Evolutionary conservation across 1,140 invertebrate genomes (phyloP).

Genomic region (Maniola jurtina): DNA sequence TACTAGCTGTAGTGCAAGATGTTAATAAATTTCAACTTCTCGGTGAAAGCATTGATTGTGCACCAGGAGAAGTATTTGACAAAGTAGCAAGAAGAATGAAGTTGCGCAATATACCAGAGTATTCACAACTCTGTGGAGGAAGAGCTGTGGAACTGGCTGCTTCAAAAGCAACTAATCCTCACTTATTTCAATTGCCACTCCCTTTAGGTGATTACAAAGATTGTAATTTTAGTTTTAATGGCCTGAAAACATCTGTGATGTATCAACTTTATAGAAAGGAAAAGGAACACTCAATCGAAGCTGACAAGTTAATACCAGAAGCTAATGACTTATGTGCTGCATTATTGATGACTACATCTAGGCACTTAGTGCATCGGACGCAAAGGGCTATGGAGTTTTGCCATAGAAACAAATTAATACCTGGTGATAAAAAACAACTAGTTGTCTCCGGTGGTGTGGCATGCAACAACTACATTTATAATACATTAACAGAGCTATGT

Average conservation of each 20-base stretch:
- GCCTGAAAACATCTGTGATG: constrained; percentile 60
- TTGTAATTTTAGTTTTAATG: constrained; percentile 74
- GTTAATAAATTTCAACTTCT: constrained; percentile 90
- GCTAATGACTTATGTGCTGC: constrained; percentile 92
- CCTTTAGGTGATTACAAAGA: constrained; percentile 80
- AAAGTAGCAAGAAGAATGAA: constrained; percentile 94
- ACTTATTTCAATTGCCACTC: constrained; percentile 83
- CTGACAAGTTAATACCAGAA: constrained; percentile 86
- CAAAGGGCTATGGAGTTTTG: constrained; percentile 92
- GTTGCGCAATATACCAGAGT: constrained; percentile 88
- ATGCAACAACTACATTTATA: constrained; percentile 92
- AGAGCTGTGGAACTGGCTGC: constrained; percentile 91
- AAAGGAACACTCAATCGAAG: constrained; percentile 74
- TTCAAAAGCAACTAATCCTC: constrained; percentile 83
- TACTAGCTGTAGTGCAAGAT: constrained; percentile 88
- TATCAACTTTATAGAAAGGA: constrained; percentile 59
- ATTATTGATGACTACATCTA: constrained; percentile 85
- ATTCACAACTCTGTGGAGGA: constrained; percentile 88
- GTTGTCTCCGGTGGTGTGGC: constrained; percentile 97
- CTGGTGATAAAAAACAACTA: constrained; percentile 79
- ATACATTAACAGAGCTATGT: constrained; percentile 85
- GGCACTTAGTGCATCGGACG: constrained; percentile 90
- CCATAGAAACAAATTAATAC: constrained; percentile 81
- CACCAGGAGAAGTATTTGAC: constrained; percentile 95
- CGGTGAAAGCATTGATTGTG: constrained; percentile 89